phyloP scores from a whole-genome alignment of 2,888 invertebrate species.

The Trypoxylon attenuatum region DNA sequence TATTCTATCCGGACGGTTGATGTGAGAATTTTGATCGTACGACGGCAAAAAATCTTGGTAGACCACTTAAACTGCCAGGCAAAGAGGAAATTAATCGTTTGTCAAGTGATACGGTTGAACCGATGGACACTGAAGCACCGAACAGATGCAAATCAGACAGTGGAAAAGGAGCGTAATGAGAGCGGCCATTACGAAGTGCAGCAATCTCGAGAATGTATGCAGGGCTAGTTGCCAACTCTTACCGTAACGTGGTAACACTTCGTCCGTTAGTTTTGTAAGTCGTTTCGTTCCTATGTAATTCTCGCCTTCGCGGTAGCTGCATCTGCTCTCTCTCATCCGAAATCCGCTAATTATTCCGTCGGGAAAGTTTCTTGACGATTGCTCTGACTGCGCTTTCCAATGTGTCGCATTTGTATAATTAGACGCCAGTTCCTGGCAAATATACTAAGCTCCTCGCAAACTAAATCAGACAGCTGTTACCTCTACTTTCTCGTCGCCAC shows the following conservation, averaged over 20 bases:
- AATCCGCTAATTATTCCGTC: not conserved
- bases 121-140: not conserved
- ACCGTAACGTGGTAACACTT: conserved; percentile 63
- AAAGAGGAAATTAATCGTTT: not conserved
- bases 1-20: not conserved
- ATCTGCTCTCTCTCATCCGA: not conserved
- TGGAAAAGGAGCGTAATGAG: conserved; percentile 47
- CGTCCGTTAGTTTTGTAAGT: conserved; percentile 42
- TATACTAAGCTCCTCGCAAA: no score
- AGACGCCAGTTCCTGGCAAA: no score
- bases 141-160: conserved; percentile 23
- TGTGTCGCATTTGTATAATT: not conserved
- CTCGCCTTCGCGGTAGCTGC: no score
- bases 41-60: no score
- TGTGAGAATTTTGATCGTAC: no score
- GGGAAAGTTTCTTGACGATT: no score
- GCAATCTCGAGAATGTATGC: conserved; percentile 65
- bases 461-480: no score
- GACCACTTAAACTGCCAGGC: no score
- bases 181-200: conserved; percentile 66
- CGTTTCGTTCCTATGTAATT: conserved; percentile 30
- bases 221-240: conserved; percentile 67
- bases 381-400: no score
- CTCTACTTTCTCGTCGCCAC: no score
- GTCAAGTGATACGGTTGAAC: not conserved